Evolutionary conservation across 2,113 vertebrate genomes (phyloP).

Genomic region (Oxyruncus cristatus): DNA sequence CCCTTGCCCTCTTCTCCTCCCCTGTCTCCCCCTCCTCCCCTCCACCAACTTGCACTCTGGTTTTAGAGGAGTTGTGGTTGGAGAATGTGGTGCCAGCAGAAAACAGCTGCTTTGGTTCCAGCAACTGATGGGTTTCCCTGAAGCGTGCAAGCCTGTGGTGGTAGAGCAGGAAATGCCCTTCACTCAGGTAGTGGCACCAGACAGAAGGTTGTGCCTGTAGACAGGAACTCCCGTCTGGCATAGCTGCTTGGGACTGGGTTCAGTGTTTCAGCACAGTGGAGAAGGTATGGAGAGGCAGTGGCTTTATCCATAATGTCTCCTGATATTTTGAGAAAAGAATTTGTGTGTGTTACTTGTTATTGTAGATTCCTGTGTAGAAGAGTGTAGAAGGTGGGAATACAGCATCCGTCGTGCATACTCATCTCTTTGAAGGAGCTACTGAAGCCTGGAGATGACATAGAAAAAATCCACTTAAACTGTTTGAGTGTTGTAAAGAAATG

Average conservation of each 20-base stretch:
- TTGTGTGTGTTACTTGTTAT: neutral
- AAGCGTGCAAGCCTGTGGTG: rapidly evolving
- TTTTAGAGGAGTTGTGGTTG: neutral
- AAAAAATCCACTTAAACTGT: neutral
- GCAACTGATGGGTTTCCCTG: neutral
- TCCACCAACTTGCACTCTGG: neutral
- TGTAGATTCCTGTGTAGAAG: neutral
- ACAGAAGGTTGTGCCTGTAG: neutral
- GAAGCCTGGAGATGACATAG: neutral
- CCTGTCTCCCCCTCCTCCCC: neutral
- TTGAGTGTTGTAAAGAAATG: neutral
- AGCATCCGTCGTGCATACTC: neutral
- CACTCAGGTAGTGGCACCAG: neutral
- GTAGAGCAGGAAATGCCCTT: neutral
- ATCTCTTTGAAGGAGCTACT: neutral
- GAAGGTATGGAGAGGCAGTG: rapidly evolving
- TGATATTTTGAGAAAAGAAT: neutral
- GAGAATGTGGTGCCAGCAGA: neutral
- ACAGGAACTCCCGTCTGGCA: neutral
- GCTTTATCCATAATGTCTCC: neutral
- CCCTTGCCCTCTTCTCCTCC: neutral
- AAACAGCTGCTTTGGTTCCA: neutral
- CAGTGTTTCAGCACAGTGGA: neutral
- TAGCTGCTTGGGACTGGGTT: neutral
- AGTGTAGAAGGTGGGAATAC: neutral